Percentiles rank a stretch among this genome's conserved stretches.
These are phyloP conservation scores for Anoplopoma fimbria DNA, from an alignment of 2,113 vertebrate species.

Conservation along the genomic window DNA sequence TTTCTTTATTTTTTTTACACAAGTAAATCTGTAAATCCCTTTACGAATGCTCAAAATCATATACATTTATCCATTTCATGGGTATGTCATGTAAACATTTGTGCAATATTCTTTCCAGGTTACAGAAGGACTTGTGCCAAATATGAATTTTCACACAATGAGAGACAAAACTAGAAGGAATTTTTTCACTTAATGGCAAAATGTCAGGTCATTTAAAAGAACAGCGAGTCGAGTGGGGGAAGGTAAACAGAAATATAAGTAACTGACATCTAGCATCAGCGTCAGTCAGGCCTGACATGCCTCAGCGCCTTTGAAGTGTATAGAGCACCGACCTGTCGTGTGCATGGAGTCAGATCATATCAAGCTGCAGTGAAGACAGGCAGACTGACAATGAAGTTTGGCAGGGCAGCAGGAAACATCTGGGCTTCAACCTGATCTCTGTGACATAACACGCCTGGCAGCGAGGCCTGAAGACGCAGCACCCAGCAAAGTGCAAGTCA, in stretches of 20 bases:
- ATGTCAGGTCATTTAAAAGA: conserved; percentile 56
- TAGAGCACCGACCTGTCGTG: conserved; percentile 8
- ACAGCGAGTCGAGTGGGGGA: conserved; percentile 33
- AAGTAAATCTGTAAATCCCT: too few relatives aligned
- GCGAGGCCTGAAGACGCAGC: conserved; percentile 55
- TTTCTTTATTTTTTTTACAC: too few relatives aligned
- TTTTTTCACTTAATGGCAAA: conserved; percentile 43
- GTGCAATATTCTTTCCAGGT: not conserved
- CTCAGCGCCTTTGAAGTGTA: conserved; percentile 33
- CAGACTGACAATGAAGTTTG: conserved; percentile 64
- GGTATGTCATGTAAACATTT: not conserved
- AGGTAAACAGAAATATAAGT: conserved; percentile 37
- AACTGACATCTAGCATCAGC: conserved; percentile 70
- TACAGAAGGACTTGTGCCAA: not conserved
- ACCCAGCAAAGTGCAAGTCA: conserved; percentile 43
- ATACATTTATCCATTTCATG: not conserved
- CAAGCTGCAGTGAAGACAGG: conserved; percentile 58
- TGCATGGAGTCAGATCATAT: conserved; percentile 67
- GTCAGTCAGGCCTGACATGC: conserved; percentile 48
- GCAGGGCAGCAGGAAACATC: conserved; percentile 70
- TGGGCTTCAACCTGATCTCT: conserved; percentile 67
- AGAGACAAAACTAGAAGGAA: conserved; percentile 41
- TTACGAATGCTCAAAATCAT: not conserved
- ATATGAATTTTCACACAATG: conserved; percentile 22
- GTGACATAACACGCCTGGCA: conserved; percentile 62